These are phyloP conservation scores for Meles meles DNA, from an alignment of 2,113 vertebrate species.

Conservation along the genomic window DNA sequence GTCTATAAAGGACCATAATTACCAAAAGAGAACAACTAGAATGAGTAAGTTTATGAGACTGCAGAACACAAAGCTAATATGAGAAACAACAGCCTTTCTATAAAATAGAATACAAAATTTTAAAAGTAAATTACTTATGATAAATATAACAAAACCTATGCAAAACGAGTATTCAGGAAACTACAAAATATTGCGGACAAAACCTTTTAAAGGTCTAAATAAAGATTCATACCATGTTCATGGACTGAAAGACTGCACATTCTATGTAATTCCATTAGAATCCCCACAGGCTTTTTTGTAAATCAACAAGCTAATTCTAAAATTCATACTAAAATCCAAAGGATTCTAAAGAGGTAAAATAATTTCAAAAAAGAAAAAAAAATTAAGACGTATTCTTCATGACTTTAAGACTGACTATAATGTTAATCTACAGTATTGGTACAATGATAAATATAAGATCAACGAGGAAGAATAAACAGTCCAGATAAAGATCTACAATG, in stretches of 20 bases:
- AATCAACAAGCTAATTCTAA: not conserved
- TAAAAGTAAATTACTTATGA: not conserved
- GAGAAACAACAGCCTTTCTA: not conserved
- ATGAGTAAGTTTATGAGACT: not conserved
- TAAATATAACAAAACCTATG: not conserved
- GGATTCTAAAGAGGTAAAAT: not conserved
- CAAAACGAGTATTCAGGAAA: not conserved
- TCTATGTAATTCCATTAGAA: not conserved
- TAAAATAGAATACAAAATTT: not conserved
- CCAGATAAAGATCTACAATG: not conserved
- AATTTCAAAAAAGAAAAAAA: not conserved
- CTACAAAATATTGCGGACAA: not conserved
- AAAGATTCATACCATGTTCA: not conserved
- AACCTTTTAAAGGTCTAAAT: constrained; percentile 11
- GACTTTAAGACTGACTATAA: not conserved
- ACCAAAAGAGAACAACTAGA: not conserved
- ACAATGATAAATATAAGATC: not conserved
- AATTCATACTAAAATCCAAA: not conserved
- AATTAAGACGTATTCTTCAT: not conserved
- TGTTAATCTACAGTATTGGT: not conserved
- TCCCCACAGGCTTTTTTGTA: not conserved
- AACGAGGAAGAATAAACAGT: not conserved
- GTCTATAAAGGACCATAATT: not conserved
- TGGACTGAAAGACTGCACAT: not conserved
- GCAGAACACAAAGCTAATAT: not conserved